phyloP scores from a whole-genome alignment of 2,888 invertebrate species.

The Oscheius sp. region DNA sequence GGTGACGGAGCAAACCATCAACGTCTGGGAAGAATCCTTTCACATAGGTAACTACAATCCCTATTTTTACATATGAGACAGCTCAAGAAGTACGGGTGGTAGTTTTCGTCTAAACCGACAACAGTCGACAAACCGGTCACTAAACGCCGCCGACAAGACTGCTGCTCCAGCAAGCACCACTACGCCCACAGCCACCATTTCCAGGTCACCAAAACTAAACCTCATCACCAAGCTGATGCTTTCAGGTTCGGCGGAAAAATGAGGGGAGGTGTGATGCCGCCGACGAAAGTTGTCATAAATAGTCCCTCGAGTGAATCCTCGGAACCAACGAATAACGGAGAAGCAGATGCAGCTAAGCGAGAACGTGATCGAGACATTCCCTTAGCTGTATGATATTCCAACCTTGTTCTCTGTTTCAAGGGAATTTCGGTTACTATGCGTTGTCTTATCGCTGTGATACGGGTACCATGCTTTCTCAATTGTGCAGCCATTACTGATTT shows the following conservation, averaged over 20 bases:
- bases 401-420: slow-evolving; percentile 1
- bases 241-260: slow-evolving; percentile 32
- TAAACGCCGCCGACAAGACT: slow-evolving; percentile 50
- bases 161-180: slow-evolving; percentile 30
- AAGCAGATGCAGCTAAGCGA: slow-evolving; percentile 25
- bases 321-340: slow-evolving; percentile 37
- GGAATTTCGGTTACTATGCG: background rate
- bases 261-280: slow-evolving; percentile 20
- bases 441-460: slow-evolving; percentile 28
- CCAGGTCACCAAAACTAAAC: slow-evolving; percentile 4
- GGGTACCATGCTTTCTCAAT: slow-evolving; percentile 29
- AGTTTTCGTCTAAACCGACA: slow-evolving; percentile 68
- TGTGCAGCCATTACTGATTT: slow-evolving; percentile 10
- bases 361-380: slow-evolving; percentile 27
- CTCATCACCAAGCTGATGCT: too few species aligned
- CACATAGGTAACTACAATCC: slow-evolving; percentile 45
- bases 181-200: slow-evolving; percentile 29
- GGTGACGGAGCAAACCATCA: slow-evolving; percentile 57
- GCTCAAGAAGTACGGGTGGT: slow-evolving; percentile 64
- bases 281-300: slow-evolving; percentile 40
- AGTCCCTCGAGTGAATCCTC: slow-evolving; percentile 35
- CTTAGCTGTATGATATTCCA: slow-evolving; percentile 23
- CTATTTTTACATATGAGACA: slow-evolving; percentile 35
- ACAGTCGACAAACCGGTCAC: slow-evolving; percentile 59
- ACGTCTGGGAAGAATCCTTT: slow-evolving; percentile 57